Evolutionary conservation across 2,888 invertebrate species (phyloP), one percentile per base, ranked within the genome.

Genomic region (Lepidocyrtinus sp.): DNA sequence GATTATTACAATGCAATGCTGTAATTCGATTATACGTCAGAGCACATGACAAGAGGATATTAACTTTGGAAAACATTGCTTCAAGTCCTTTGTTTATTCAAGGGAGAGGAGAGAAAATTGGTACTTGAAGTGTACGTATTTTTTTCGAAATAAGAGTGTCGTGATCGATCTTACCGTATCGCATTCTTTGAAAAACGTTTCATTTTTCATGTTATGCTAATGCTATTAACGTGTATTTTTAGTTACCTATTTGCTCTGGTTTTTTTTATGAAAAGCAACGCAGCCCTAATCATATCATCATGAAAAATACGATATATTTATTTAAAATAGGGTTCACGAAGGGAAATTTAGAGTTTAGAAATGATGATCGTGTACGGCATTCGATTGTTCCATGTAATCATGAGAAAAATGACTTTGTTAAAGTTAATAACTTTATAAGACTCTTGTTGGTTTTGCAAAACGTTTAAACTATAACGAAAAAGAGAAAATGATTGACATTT

Each of bases 401-500:
- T 36, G 36, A 36, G 36, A 36, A 36, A n/a, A 36, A 36, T 36
- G 36, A 36, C 36, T 36, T 5, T 36, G 36, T 36, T 36, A 36
- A 36, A 36, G 7, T 36, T 9, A 36, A 36, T 36, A 12, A 36
- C 36, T 36, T 36, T 36, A 36, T 36, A 36, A 36, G 36, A 36
- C 7, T 5, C 36, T 12, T 36, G 12, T 36, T 9, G 36, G 7
- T 55, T 55, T 55, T 55, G 55, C 55, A 55, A 55, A 55, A 55
- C 5, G 55, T 55, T 55, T 55, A n/a, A n/a, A n/a, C n/a, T n/a
- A n/a, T n/a, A n/a, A n/a, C n/a, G 55, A 7, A 55, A n/a, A 55
- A 55, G 55, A n/a, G 55, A 55, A 55, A 55, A 55, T 55, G 55
- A 55, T 55, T 55, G 55, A 55, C 55, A n/a, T 55, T 55, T 55